Conservation (phyloP, 2,113 vertebrate genomes). For the Corythaixoides concolor region DNA sequence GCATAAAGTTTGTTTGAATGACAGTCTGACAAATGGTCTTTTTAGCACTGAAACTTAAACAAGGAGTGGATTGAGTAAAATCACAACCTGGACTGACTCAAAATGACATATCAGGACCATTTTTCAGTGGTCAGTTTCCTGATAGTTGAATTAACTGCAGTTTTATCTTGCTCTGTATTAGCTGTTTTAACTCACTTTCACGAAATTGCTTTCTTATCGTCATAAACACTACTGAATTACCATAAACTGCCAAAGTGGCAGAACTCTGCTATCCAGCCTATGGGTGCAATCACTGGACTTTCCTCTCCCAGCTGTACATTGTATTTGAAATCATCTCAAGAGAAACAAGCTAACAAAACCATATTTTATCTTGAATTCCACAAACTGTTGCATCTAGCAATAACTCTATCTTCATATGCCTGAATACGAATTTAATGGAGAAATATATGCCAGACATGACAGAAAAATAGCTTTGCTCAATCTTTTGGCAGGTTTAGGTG, state of each 20-base stretch:
- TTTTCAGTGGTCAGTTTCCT: constrained; percentile 64
- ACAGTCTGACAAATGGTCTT: constrained; percentile 60
- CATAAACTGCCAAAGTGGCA: constrained; percentile 22
- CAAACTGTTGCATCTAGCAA: neutral
- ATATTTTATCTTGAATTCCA: neutral
- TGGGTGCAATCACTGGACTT: neutral
- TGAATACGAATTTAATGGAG: neutral
- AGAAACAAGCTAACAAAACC: neutral
- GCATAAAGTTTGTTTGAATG: constrained; percentile 45
- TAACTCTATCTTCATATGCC: neutral
- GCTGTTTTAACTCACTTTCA: constrained; percentile 64
- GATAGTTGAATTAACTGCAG: constrained; percentile 57
- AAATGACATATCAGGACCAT: constrained; percentile 61
- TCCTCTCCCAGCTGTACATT: neutral
- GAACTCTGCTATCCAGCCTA: neutral
- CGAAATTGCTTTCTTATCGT: constrained; percentile 48
- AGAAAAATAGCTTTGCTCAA: neutral
- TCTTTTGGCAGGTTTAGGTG: neutral
- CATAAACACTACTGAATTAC: constrained; percentile 44
- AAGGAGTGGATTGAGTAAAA: constrained; percentile 56
- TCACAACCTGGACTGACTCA: constrained; percentile 55
- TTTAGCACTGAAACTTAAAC: constrained; percentile 60
- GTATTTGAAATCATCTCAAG: neutral
- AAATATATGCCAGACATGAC: neutral
- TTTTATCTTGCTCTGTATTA: constrained; percentile 54